Evolutionary conservation across 1,140 invertebrate genomes (phyloP), one percentile per base, ranked within the genome.

Genomic region (Chelonus insularis): DNA sequence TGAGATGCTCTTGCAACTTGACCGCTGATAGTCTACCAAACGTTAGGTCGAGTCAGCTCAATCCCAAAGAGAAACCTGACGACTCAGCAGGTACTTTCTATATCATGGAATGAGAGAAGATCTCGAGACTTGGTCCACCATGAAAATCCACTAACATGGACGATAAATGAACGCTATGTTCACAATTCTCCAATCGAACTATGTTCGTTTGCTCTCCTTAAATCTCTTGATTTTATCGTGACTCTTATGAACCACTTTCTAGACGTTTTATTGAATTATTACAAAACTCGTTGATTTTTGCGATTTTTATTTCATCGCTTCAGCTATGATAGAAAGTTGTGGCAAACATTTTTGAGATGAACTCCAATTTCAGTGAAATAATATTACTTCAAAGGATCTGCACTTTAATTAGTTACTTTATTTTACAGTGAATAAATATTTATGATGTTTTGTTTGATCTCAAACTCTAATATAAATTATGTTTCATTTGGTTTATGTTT

Each of bases 1-100:
- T 25, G 29, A 21, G 18, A 20, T 12, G 21, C 7, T 6, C 50
- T 34, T 25, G 11, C 12, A 29, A 23, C 50, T 52, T 52, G 50
- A 52, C 50, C 50, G 14, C 29, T 16, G 32, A 23, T 23, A 14
- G n/a, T 52, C 36, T 52, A 21, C 43, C 9, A 16, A 52, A 12
- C 29, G 5, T 25, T 7, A 25, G 12, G 50, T 34, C 50, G 50
- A 52, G 50, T 52, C 50, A 52, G 50, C 50, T 52, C 25, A 21
- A 50, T 45, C 47, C 21, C 20, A 23, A 8, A 8, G 23, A 4
- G 12, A 52, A 52, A 52, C 32, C 32, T 12, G 32, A 37, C 50
- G 50, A 52, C 29, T 52, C 50, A 52, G 50, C 50, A 16, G 29
- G 8, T 16, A 4, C n/a, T 14, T 34, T 52, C 12, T 14, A 25